Evolutionary conservation across 1,140 invertebrate genomes (phyloP), one percentile per base, ranked within the genome.

Genomic region (Caenorhabditis remanei): DNA sequence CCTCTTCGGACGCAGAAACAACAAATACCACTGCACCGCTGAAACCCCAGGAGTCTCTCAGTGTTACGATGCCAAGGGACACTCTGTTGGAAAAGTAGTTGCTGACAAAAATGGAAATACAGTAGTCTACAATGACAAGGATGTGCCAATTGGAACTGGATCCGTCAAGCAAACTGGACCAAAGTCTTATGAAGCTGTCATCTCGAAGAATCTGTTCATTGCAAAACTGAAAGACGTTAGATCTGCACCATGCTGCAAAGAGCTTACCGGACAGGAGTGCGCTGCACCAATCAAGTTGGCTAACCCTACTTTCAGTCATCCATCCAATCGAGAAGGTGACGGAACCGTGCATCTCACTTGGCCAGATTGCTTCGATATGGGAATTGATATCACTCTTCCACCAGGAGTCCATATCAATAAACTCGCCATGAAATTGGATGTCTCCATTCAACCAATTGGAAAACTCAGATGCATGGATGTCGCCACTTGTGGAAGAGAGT

Each of bases 101-200:
- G 91, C 91, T 19, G 91, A 92, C 82, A 93, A 93, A 83, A 93
- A 90, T 50, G 91, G 91, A 79, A 93, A 92, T 75, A 93, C 91
- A 0, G 89, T 92, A 13, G 91, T 92, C 83, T 92, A 92, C 88
- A 92, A 92, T 83, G 91, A 92, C 56, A 92, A 91, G 71, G 90
- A 92, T 85, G 91, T 91, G 16, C 91, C 91, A 16, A 92, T 92
- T 58, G 91, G 92, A 21, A 91, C 92, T 56, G 91, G 91, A 50
- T 87, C 89, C 6, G 91, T 92, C 1, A 84, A 87, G 0, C 90
- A 92, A 86, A 79, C 90, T 21, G 88, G 86, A 19, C 90, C 92
- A 21, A 82, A 85, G 40, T 88, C 86, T n/a, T 92, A 93, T 87
- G 91, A 91, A 79, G 91, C 91, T 41, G 87, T 93, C 7, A 92